phyloP scores from a whole-genome alignment of 2,888 invertebrate genomes.

The Hedychridium roseum region DNA sequence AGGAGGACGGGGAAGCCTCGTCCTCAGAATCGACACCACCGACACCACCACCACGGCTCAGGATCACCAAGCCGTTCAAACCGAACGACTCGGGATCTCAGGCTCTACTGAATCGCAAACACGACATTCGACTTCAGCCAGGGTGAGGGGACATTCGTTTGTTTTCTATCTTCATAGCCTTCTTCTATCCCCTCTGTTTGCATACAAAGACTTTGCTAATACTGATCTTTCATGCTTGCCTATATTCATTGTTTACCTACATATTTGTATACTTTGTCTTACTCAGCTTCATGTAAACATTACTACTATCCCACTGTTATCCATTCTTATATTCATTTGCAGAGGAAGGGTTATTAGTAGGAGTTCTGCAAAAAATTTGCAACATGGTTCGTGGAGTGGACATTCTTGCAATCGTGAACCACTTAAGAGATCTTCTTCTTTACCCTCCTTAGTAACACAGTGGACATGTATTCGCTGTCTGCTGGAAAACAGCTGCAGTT shows the following conservation, averaged over 20 bases:
- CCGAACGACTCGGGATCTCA: conserved; percentile 8
- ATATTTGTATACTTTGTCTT: too few species aligned
- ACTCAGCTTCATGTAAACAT: too few species aligned
- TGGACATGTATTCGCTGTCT: conserved; percentile 82
- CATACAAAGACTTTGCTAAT: too few species aligned
- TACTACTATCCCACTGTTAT: too few species aligned
- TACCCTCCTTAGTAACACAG: conserved; percentile 54
- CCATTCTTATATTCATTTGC: too few species aligned
- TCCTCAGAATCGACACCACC: conserved; percentile 51
- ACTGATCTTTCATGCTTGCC: too few species aligned
- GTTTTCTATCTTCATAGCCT: background rate
- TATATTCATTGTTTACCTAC: too few species aligned
- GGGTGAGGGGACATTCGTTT: background rate
- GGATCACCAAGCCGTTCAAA: conserved; percentile 15
- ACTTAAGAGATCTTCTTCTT: conserved; percentile 50
- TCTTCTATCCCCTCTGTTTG: conserved; percentile 13
- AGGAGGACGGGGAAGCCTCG: conserved; percentile 21
- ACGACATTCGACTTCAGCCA: conserved; percentile 5
- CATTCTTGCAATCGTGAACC: conserved; percentile 26
- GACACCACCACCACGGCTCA: conserved; percentile 50
- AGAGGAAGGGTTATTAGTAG: too few species aligned
- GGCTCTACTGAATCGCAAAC: conserved; percentile 5
- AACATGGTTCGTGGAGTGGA: conserved; percentile 54
- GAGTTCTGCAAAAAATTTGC: too few species aligned
- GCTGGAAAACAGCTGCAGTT: conserved; percentile 72